phyloP scores from a whole-genome alignment of 2,113 vertebrate genomes.

The Sciurus niger region DNA sequence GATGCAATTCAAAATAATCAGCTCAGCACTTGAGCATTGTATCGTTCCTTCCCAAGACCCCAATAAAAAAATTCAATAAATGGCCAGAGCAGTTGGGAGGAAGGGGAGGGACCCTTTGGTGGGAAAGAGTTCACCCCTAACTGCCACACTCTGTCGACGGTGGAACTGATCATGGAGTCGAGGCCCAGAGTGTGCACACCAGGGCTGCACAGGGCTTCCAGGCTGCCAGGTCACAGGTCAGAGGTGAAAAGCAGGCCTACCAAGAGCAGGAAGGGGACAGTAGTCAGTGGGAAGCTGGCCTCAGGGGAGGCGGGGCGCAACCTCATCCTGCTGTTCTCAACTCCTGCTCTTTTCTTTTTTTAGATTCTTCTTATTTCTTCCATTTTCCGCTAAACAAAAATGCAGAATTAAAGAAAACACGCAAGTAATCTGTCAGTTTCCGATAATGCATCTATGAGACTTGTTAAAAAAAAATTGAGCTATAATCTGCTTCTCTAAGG shows the following conservation, averaged over 20 bases:
- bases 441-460: neutral
- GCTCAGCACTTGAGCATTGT: neutral
- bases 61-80: neutral
- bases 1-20: neutral
- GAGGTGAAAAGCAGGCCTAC: neutral
- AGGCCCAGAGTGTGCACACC: neutral
- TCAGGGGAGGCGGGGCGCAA: rapidly evolving
- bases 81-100: neutral
- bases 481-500: neutral
- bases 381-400: neutral
- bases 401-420: neutral
- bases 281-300: neutral
- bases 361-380: neutral
- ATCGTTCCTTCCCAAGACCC: neutral
- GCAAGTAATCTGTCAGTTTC: neutral
- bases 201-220: neutral
- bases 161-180: too few species aligned
- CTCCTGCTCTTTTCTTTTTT: neutral
- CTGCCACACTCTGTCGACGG: neutral
- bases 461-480: neutral
- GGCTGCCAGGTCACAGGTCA: too few species aligned
- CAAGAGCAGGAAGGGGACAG: rapidly evolving
- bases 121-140: neutral
- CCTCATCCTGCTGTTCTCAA: neutral
- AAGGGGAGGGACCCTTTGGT: neutral